Evolutionary conservation across 2,797 vertebrate species (phyloP).

Genomic region (Pseudocheirus occidentalis): DNA sequence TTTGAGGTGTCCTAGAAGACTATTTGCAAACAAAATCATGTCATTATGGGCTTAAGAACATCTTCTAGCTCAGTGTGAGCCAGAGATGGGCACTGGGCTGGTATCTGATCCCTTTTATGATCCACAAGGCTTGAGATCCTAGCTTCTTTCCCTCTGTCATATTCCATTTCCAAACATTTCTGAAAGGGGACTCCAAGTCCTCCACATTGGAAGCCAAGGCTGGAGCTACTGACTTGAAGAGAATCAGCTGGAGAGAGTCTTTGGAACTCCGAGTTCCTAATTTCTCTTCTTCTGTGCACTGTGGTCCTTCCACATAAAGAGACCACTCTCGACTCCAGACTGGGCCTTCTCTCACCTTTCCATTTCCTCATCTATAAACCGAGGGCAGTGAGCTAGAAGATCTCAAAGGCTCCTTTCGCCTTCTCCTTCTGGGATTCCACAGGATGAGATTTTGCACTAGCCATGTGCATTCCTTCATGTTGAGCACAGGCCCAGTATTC

Average conservation of each 20-base stretch:
- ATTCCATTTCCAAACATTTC: slow-evolving; percentile 29
- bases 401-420: neutral
- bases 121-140: neutral
- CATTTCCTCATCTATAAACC: neutral
- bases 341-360: neutral
- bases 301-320: neutral
- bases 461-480: neutral
- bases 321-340: slow-evolving; percentile 24
- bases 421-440: neutral
- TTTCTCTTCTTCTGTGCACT: neutral
- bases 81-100: neutral
- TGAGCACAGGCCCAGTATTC: neutral
- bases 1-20: neutral
- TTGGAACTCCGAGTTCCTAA: slow-evolving; percentile 36
- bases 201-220: slow-evolving; percentile 18
- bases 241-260: slow-evolving; percentile 25
- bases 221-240: slow-evolving; percentile 45
- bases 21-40: slow-evolving; percentile 3
- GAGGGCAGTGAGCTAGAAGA: neutral
- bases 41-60: slow-evolving; percentile 40
- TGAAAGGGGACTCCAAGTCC: slow-evolving; percentile 55
- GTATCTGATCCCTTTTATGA: neutral
- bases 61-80: slow-evolving; percentile 12
- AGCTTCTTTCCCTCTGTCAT: slow-evolving; percentile 53
- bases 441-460: neutral